Base-by-base conservation (phyloP, 1,140 invertebrate genomes). In the Megalopta genalis region DNA sequence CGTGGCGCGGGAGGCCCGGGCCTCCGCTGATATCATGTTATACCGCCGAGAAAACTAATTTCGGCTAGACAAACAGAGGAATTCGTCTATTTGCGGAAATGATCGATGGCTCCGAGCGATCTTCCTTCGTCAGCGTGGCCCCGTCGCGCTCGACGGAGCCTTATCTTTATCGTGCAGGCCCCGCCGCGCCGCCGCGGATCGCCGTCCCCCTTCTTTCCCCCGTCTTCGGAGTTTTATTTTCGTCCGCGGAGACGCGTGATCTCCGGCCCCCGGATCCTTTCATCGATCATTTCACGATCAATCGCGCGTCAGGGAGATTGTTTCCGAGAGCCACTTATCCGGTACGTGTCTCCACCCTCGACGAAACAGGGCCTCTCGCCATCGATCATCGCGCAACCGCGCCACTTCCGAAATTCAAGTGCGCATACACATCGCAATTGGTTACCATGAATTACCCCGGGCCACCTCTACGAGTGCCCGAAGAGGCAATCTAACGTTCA, bases 241-340 rank as follows among this genome's bases (percentile, higher is more conserved):
- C 86, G 52, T 78, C 77, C 46, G 12, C 32, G 60, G 42, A 49
- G 39, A 70, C 62, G 63, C 46, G 74, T 46, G 37, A 75, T 78
- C 83, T 79, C 25, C 54, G 9, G 39, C 39, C 2, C 54, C n/a
- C 42, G 42, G 49, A 49, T 62, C 63, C 78, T 87, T 89, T 82
- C 87, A 88, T 88, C 88, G 80, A 88, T 88, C 88, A 88, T 81
- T 87, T 62, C 18, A 39, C 77, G 78, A 88, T 88, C 85, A 82
- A 86, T 85, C 82, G 80, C 62, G 75, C 71, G 85, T 81, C 85
- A 76, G 25, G 74, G 76, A 75, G 63, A 87, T 85, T 85, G 80
- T 87, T 85, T 83, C 81, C 77, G 72, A 69, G 68, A 68, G 83
- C 76, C 77, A 64, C 76, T 81, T 86, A 86, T 74, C 72, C 76